Evolutionary conservation across 2,888 invertebrate species (phyloP).

Genomic region (Oegoconia quadripuncta): DNA sequence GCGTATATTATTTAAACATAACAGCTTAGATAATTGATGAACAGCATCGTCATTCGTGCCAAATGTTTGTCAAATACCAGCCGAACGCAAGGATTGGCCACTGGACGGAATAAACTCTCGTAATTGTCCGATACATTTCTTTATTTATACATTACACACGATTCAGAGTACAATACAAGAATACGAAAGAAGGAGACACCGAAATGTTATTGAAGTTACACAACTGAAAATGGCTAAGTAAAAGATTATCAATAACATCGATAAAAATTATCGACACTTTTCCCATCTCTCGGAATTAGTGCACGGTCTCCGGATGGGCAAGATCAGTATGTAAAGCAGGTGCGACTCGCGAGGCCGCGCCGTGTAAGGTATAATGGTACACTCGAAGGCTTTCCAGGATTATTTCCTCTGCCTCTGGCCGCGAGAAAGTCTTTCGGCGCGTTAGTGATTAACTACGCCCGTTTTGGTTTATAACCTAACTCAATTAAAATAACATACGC

Average conservation of each 20-base stretch:
- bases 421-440: constrained; percentile 57
- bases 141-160: neutral
- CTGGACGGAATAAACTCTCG: no score
- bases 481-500: constrained; percentile 16
- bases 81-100: no score
- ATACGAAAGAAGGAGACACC: neutral
- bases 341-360: constrained; percentile 38
- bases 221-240: neutral
- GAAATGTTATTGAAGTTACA: neutral
- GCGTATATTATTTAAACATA: no score
- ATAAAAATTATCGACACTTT: constrained; percentile 25
- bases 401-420: constrained; percentile 37
- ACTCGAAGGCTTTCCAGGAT: constrained; percentile 44
- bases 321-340: constrained; percentile 73
- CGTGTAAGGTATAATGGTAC: constrained; percentile 58
- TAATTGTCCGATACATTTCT: neutral
- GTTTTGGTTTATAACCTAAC: constrained; percentile 18
- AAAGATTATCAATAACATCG: constrained; percentile 28
- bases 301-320: constrained; percentile 51
- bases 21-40: no score
- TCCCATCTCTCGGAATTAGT: constrained; percentile 65
- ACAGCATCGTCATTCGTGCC: no score
- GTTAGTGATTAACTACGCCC: constrained; percentile 22
- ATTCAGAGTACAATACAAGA: no score
- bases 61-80: no score